Evolutionary conservation across 2,113 vertebrate species (phyloP).

Genomic region (Uropsilus gracilis): DNA sequence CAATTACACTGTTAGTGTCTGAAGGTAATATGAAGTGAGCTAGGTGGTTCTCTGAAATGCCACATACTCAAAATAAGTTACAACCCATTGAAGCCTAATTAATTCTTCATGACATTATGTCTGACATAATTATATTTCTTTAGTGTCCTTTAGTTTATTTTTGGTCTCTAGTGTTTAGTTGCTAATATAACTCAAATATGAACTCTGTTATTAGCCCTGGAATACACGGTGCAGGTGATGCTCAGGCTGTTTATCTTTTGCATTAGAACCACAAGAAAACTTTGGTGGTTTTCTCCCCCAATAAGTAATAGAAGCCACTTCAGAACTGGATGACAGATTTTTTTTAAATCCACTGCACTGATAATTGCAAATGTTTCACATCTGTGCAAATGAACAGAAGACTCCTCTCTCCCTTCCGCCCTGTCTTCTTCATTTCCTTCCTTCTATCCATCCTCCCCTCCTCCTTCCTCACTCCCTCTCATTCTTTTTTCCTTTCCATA

Average conservation of each 20-base stretch:
- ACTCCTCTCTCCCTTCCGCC: not conserved
- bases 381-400: not conserved
- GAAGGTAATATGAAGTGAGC: constrained; percentile 57
- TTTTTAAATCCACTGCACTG: not conserved
- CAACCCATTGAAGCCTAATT: constrained; percentile 64
- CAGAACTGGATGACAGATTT: not conserved
- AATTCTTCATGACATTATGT: constrained; percentile 70
- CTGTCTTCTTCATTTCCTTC: not conserved
- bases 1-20: constrained; percentile 63
- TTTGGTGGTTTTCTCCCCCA: not conserved
- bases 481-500: not conserved
- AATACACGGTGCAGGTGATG: constrained; percentile 31
- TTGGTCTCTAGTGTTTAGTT: constrained; percentile 42
- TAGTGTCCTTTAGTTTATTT: constrained; percentile 60
- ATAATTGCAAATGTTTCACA: constrained; percentile 14
- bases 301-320: constrained; percentile 22
- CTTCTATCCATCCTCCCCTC: not conserved
- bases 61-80: constrained; percentile 72
- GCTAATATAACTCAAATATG: constrained; percentile 65
- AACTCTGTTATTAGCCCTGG: constrained; percentile 57
- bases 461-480: not conserved
- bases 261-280: constrained; percentile 39
- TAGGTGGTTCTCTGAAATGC: constrained; percentile 70
- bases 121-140: constrained; percentile 66
- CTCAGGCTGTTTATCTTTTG: constrained; percentile 53